Percentiles rank a stretch among this genome's conserved stretches.
These are phyloP conservation scores for Pollicipes pollicipes DNA, from an alignment of 1,140 invertebrate species.

Conservation along the genomic window DNA sequence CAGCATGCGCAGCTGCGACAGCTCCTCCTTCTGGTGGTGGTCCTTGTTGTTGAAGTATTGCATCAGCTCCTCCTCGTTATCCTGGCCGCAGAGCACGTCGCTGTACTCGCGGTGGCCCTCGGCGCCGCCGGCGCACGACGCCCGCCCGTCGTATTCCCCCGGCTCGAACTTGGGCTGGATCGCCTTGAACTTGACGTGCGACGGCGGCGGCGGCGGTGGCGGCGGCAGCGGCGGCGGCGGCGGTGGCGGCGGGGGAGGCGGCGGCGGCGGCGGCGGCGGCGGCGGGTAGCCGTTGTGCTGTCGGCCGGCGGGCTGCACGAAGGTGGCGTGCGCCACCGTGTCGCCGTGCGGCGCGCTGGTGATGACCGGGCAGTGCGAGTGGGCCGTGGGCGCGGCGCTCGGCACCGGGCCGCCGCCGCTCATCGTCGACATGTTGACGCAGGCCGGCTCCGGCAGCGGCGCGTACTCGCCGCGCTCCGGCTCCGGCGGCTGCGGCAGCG, in stretches of 20 bases:
- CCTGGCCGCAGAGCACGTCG: neutral
- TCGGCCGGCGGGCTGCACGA: neutral
- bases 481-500: neutral
- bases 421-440: neutral
- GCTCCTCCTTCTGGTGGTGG: conserved; percentile 30
- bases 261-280: too few relatives aligned
- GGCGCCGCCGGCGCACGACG: neutral
- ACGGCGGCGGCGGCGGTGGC: neutral
- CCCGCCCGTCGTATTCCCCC: neutral
- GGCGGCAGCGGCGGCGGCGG: neutral
- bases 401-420: neutral
- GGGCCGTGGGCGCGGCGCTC: neutral
- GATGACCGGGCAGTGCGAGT: neutral
- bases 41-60: conserved; percentile 16
- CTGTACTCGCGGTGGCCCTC: neutral
- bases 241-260: too few relatives aligned
- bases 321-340: neutral
- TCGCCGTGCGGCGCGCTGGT: neutral
- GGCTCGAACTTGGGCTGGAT: conserved; percentile 12
- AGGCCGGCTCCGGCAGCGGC: neutral
- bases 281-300: neutral
- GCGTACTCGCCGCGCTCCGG: neutral
- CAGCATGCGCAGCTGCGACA: conserved; percentile 49
- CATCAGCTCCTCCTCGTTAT: conserved; percentile 7
- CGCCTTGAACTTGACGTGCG: conserved; percentile 9